A percentile compares a stretch with the other conserved stretches of the same genome.
Conservation (phyloP, 92 coral and sea anemone species). For the Diadumene lineata region DNA sequence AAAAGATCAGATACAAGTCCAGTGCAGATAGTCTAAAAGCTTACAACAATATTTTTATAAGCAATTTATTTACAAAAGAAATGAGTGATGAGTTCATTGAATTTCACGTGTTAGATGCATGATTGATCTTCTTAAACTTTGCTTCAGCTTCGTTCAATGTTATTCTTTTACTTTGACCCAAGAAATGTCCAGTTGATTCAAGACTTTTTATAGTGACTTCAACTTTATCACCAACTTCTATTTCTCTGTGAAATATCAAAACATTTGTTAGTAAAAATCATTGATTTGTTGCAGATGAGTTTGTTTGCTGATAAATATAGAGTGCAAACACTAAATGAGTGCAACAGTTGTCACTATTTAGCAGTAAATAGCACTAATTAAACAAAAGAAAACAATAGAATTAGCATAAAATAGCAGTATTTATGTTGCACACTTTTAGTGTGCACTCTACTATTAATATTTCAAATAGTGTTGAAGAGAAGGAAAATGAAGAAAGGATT, state of each 20-base stretch:
- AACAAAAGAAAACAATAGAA: not conserved
- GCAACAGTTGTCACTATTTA: too few relatives aligned
- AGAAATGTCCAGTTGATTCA: constrained; percentile 92
- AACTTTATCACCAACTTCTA: constrained; percentile 77
- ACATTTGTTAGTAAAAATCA: too few relatives aligned
- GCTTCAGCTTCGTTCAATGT: constrained; percentile 94
- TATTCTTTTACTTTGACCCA: constrained; percentile 84
- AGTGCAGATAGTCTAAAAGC: too few relatives aligned
- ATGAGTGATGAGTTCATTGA: too few relatives aligned
- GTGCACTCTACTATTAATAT: not conserved
- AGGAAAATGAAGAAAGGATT: not conserved
- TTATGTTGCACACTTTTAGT: too few relatives aligned
- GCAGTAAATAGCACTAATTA: not conserved
- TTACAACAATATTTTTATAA: too few relatives aligned
- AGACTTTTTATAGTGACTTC: constrained; percentile 60
- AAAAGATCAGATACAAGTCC: too few relatives aligned
- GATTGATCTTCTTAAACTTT: constrained; percentile 17
- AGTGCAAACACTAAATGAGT: too few relatives aligned
- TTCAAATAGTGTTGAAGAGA: not conserved
- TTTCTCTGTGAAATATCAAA: constrained; percentile 34
- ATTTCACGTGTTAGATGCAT: too few relatives aligned
- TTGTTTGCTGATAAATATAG: too few relatives aligned
- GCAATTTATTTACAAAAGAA: too few relatives aligned
- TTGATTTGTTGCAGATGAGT: not conserved
- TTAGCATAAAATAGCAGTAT: too few relatives aligned